Evolutionary conservation across 2,888 invertebrate genomes (phyloP).

Genomic region (Amphimallon solstitiale): DNA sequence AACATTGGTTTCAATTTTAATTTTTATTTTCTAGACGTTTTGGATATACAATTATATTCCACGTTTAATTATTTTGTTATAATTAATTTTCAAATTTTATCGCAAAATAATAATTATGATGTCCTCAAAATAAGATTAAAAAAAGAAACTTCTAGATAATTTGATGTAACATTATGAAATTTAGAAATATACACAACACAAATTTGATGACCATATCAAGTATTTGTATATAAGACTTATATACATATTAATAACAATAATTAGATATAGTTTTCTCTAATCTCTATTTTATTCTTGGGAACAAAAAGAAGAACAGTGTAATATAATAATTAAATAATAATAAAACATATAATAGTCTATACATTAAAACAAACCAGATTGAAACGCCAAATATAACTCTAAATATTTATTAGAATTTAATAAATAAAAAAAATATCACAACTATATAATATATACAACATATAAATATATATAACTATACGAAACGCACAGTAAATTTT

Average conservation of each 20-base stretch:
- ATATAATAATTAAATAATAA: slow-evolving; percentile 24
- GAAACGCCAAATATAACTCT: slow-evolving; percentile 4
- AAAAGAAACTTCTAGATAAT: too few relatives aligned
- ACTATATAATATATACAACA: not conserved
- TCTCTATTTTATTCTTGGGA: slow-evolving; percentile 35
- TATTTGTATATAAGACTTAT: slow-evolving; percentile 18
- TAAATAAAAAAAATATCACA: not conserved
- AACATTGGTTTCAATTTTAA: too few relatives aligned
- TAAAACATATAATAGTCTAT: slow-evolving; percentile 10
- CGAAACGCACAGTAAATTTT: not conserved
- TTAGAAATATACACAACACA: not conserved
- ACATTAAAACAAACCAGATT: slow-evolving; percentile 12
- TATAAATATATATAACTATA: slow-evolving; percentile 14
- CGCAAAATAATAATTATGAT: too few relatives aligned
- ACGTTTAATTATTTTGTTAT: too few relatives aligned
- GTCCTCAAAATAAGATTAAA: too few relatives aligned
- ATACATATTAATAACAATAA: slow-evolving; percentile 10
- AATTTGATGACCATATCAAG: slow-evolving; percentile 31
- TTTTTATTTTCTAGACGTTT: too few relatives aligned
- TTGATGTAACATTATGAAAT: too few relatives aligned
- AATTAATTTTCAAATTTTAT: too few relatives aligned
- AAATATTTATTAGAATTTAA: slow-evolving; percentile 7
- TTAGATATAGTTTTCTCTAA: slow-evolving; percentile 10
- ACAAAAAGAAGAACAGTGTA: slow-evolving; percentile 24
- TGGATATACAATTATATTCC: too few relatives aligned